phyloP scores from a whole-genome alignment of 2,113 vertebrate species.

The Geococcyx californianus region DNA sequence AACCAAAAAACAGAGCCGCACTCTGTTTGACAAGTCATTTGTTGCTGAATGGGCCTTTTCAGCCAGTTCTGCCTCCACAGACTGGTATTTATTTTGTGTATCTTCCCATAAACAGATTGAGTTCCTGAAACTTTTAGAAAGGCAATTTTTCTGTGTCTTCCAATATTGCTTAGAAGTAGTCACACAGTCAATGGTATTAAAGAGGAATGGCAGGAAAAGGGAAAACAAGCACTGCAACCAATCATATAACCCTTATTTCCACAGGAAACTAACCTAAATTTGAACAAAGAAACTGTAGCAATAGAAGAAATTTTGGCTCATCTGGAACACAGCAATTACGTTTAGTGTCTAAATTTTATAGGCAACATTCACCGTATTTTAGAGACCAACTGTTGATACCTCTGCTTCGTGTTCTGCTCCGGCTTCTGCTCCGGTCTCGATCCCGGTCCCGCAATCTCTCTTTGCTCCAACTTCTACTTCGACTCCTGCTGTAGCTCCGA shows the following conservation, averaged over 20 bases:
- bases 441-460: slow-evolving; percentile 88
- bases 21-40: not conserved
- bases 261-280: not conserved
- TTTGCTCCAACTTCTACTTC: slow-evolving; percentile 95
- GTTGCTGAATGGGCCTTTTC: not conserved
- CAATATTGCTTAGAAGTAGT: not conserved
- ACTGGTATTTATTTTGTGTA: not conserved
- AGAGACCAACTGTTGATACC: slow-evolving; percentile 73
- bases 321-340: not conserved
- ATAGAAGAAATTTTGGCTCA: not conserved
- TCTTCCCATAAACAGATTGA: not conserved
- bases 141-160: not conserved
- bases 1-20: not conserved
- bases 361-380: slow-evolving; percentile 58
- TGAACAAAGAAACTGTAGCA: not conserved
- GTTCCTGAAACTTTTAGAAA: not conserved
- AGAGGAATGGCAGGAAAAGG: not conserved
- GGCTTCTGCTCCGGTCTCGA: slow-evolving; percentile 85
- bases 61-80: not conserved
- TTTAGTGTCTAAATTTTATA: slow-evolving; percentile 17
- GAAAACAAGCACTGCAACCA: not conserved
- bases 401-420: slow-evolving; percentile 87
- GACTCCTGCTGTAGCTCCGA: slow-evolving; percentile 92
- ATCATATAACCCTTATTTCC: not conserved
- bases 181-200: not conserved